Percentiles rank a stretch among this genome's conserved stretches.
Conservation (phyloP, 1,140 invertebrate genomes). For the Alviniconcha marisindica region DNA sequence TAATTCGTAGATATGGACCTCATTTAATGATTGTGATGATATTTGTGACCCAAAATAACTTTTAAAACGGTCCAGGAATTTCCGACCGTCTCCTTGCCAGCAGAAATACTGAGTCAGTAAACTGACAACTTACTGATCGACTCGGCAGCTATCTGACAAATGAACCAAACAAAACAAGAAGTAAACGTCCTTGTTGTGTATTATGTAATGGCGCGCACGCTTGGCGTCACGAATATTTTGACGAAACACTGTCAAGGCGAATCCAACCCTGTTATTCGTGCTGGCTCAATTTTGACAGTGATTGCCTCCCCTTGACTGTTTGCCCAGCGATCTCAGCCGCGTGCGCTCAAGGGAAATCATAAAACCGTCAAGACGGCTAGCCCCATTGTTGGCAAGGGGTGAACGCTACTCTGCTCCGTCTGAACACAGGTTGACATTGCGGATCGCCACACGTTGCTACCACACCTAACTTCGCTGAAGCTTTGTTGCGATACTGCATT, state of each 20-base stretch:
- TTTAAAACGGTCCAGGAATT: not conserved
- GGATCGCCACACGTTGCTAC: too few species aligned
- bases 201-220: too few species aligned
- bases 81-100: not conserved
- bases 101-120: too few species aligned
- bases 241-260: not conserved
- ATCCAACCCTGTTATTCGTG: not conserved
- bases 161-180: too few species aligned
- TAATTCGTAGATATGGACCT: too few species aligned
- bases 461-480: not conserved
- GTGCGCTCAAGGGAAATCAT: slow-evolving; percentile 3
- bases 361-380: slow-evolving; percentile 23
- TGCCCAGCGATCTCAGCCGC: not conserved
- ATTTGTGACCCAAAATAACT: too few species aligned
- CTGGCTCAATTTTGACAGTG: not conserved
- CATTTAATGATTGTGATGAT: too few species aligned
- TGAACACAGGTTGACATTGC: too few species aligned
- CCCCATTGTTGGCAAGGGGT: slow-evolving; percentile 1
- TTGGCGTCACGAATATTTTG: too few species aligned
- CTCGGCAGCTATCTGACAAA: too few species aligned
- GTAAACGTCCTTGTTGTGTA: not conserved
- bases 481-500: not conserved
- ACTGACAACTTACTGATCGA: too few species aligned
- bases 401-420: not conserved
- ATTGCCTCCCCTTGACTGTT: slow-evolving; percentile 12